phyloP scores from a whole-genome alignment of 2,888 invertebrate genomes.

The Smittia aterrima region DNA sequence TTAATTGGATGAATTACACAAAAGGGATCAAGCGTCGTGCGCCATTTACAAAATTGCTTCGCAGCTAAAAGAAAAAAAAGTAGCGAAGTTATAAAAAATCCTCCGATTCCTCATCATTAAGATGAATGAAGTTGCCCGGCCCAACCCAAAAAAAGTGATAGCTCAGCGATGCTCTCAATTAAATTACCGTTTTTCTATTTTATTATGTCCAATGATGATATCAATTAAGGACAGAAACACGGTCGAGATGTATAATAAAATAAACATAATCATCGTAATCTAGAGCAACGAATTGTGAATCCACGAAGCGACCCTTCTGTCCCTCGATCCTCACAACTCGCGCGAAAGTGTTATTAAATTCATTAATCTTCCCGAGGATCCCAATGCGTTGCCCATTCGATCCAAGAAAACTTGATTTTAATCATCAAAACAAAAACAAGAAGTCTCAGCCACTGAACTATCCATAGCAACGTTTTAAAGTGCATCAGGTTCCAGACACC shows the following conservation, averaged over 20 bases:
- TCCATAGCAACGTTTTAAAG: neutral
- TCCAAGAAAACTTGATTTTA: neutral
- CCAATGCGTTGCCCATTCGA: too few species aligned
- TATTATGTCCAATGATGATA: conserved; percentile 29
- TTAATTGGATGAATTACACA: neutral
- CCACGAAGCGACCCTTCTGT: neutral
- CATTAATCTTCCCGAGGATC: conserved; percentile 36
- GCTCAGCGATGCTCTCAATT: conserved; percentile 21
- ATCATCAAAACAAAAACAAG: too few species aligned
- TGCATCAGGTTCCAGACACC: conserved; percentile 25
- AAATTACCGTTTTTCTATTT: conserved; percentile 37
- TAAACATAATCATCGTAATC: neutral
- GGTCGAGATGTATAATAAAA: neutral
- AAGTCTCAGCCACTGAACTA: conserved; percentile 4
- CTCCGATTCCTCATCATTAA: too few species aligned
- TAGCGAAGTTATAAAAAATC: neutral
- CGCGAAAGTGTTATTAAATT: conserved; percentile 41
- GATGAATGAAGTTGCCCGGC: too few species aligned
- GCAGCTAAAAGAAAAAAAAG: neutral
- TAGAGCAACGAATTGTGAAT: neutral
- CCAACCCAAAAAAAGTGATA: too few species aligned
- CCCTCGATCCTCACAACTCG: too few species aligned
- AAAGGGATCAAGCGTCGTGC: neutral
- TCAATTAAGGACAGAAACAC: neutral
- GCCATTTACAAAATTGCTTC: neutral